phyloP scores from a whole-genome alignment of 2,888 invertebrate genomes.

The Xestia c-nigrum region DNA sequence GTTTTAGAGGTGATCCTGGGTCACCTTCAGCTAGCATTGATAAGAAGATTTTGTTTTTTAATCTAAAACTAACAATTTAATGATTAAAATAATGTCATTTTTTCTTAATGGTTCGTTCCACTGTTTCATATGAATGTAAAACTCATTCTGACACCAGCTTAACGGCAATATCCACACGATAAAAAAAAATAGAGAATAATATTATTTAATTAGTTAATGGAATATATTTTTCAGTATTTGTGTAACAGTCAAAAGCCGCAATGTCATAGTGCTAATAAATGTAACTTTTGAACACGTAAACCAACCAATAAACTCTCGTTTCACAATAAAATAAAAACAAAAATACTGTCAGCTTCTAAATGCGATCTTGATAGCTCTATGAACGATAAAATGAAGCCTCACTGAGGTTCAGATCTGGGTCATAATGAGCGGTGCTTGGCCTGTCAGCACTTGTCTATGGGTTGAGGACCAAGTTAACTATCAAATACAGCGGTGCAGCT shows the following conservation, averaged over 20 bases:
- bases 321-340: neutral
- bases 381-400: constrained; percentile 28
- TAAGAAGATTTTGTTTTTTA: neutral
- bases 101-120: neutral
- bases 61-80: neutral
- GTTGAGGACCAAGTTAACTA: constrained; percentile 35
- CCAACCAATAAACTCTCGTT: neutral
- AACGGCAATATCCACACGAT: too few relatives aligned
- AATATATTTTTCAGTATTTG: too few relatives aligned
- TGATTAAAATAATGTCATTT: accelerated
- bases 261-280: neutral
- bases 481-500: neutral
- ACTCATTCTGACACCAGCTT: too few relatives aligned
- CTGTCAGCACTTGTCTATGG: constrained; percentile 63
- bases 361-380: constrained; percentile 29
- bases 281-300: neutral
- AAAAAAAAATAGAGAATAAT: too few relatives aligned
- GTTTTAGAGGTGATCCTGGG: neutral
- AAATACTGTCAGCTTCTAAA: constrained; percentile 5
- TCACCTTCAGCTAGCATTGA: neutral
- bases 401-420: constrained; percentile 62
- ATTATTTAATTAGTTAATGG: too few relatives aligned
- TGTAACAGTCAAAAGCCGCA: neutral
- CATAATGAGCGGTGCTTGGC: constrained; percentile 66
- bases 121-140: neutral